These are phyloP conservation scores for Mus spretus DNA, from an alignment of 2,797 vertebrate genomes.

Conservation along the genomic window DNA sequence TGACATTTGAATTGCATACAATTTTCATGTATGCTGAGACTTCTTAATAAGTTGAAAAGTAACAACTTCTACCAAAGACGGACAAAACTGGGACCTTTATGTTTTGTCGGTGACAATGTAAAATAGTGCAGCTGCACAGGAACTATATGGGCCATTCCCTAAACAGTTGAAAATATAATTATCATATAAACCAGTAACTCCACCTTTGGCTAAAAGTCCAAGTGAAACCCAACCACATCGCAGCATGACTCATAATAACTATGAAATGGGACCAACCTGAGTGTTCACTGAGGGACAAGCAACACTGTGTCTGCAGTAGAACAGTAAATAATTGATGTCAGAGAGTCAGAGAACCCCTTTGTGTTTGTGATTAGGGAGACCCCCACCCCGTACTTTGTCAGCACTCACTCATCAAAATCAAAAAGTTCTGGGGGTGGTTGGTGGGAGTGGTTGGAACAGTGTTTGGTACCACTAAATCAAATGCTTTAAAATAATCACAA, in stretches of 20 bases:
- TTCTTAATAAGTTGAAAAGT: background rate
- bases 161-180: background rate
- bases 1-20: background rate
- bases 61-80: background rate
- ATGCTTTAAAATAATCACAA: background rate
- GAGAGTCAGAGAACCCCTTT: background rate
- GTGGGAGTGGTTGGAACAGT: rapidly evolving
- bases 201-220: background rate
- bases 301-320: background rate
- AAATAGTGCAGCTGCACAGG: background rate
- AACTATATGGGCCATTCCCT: background rate
- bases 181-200: background rate
- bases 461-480: background rate
- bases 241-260: background rate
- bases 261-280: background rate
- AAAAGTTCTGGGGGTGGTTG: background rate
- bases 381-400: background rate
- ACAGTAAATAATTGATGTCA: background rate
- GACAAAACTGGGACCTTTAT: background rate
- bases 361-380: too few relatives aligned
- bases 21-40: background rate
- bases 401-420: background rate
- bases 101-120: rapidly evolving
- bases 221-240: background rate
- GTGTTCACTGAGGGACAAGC: background rate